Conservation (phyloP, 2,888 invertebrate species). For the Eremobia ochroleuca region DNA sequence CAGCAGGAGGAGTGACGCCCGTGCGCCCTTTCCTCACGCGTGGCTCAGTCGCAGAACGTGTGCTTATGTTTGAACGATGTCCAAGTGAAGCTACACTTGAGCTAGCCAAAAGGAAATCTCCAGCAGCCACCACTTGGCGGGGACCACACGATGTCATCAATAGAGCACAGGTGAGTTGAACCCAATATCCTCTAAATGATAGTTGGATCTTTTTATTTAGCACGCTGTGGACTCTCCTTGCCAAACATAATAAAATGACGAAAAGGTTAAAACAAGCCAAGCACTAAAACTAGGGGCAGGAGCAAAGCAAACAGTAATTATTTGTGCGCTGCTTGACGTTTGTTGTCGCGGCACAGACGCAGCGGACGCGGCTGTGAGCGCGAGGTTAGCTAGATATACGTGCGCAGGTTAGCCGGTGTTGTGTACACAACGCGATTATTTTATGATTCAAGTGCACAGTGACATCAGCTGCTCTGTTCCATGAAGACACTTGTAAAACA, state of each 20-base stretch:
- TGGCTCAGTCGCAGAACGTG: constrained; percentile 97
- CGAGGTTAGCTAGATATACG: constrained; percentile 49
- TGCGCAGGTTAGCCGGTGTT: constrained; percentile 48
- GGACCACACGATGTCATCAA: constrained; percentile 90
- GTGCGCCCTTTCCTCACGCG: constrained; percentile 96
- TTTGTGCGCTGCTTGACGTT: constrained; percentile 62
- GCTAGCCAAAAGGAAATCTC: constrained; percentile 91
- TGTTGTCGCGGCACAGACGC: constrained; percentile 64
- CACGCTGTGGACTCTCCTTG: not conserved
- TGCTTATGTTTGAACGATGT: constrained; percentile 97
- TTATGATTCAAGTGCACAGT: constrained; percentile 74
- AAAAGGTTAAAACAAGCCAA: constrained; percentile 12
- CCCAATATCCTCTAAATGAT: not conserved
- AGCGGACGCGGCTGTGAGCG: constrained; percentile 39
- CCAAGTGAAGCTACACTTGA: constrained; percentile 95
- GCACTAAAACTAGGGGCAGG: constrained; percentile 28
- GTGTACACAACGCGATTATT: constrained; percentile 66
- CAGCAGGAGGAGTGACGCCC: constrained; percentile 87
- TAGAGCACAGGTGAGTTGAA: constrained; percentile 87
- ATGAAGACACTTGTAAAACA: constrained; percentile 58
- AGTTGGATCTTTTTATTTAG: constrained; percentile 21
- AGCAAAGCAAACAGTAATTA: constrained; percentile 65
- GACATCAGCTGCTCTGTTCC: constrained; percentile 74
- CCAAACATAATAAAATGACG: constrained; percentile 21
- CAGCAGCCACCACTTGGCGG: constrained; percentile 90